Conservation (phyloP, 2,113 vertebrate species). For the Gnathonemus echidnorhynchus region DNA sequence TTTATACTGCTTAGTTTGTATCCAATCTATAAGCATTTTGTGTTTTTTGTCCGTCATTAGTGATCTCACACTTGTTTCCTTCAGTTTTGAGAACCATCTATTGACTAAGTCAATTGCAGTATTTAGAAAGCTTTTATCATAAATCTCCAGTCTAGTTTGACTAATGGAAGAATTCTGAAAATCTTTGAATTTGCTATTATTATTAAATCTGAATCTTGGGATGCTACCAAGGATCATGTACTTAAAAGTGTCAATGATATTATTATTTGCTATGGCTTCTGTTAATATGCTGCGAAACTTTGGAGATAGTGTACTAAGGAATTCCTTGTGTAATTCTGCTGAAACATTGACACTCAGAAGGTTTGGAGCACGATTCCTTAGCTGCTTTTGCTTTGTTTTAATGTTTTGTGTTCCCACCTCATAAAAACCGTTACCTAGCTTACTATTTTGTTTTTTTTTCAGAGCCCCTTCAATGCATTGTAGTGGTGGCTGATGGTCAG, state of each 20-base stretch:
- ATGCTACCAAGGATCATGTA: constrained; percentile 4
- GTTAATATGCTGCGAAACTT: not conserved
- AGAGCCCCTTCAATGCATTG: not conserved
- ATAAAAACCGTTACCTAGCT: not conserved
- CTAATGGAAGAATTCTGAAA: too few species aligned
- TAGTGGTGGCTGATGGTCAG: constrained; percentile 19
- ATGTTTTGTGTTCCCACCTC: not conserved
- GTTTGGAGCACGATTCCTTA: too few species aligned
- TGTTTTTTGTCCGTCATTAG: too few species aligned
- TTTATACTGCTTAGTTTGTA: too few species aligned
- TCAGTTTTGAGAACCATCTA: too few species aligned
- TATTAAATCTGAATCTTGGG: not conserved
- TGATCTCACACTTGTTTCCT: too few species aligned
- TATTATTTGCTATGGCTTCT: not conserved
- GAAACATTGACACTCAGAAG: not conserved
- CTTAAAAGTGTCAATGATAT: constrained; percentile 12
- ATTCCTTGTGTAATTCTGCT: not conserved
- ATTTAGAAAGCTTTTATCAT: too few species aligned
- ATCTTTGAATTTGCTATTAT: too few species aligned
- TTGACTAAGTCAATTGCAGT: too few species aligned
- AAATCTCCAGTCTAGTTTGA: too few species aligned
- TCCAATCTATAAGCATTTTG: too few species aligned
- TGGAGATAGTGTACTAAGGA: not conserved
- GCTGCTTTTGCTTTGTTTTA: too few species aligned
- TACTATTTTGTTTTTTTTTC: not conserved